These are phyloP conservation scores for Zonotrichia leucophrys DNA, from an alignment of 2,113 vertebrate species.

Conservation along the genomic window DNA sequence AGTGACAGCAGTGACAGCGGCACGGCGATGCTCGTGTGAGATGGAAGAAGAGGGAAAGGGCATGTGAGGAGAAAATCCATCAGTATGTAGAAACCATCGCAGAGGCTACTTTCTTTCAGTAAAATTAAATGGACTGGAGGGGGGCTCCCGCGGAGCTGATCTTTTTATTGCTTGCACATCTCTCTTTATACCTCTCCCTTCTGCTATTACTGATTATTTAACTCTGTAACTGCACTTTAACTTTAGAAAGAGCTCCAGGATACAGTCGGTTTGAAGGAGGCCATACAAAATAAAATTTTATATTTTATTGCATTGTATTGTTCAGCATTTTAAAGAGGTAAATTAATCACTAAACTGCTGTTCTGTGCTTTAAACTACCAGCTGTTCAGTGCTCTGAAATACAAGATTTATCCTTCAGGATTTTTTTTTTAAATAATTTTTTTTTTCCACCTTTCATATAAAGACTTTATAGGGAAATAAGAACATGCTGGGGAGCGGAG, in stretches of 20 bases:
- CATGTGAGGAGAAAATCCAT: neutral
- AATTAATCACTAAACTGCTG: slow-evolving; percentile 77
- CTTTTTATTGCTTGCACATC: neutral
- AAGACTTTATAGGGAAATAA: slow-evolving; percentile 56
- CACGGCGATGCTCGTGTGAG: neutral
- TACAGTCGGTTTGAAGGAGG: neutral
- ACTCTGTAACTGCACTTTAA: slow-evolving; percentile 36
- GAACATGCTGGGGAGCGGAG: slow-evolving; percentile 39
- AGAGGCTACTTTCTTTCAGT: slow-evolving; percentile 19
- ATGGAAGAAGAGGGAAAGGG: slow-evolving; percentile 17
- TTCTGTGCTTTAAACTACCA: slow-evolving; percentile 76
- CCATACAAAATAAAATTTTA: slow-evolving; percentile 39
- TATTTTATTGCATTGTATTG: slow-evolving; percentile 57
- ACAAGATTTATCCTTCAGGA: slow-evolving; percentile 76
- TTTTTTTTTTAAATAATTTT: slow-evolving; percentile 28
- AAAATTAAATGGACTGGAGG: slow-evolving; percentile 24
- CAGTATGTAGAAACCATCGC: neutral
- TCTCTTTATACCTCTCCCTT: slow-evolving; percentile 13
- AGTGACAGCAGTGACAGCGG: neutral
- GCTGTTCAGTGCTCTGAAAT: slow-evolving; percentile 72
- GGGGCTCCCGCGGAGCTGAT: neutral
- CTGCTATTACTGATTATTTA: slow-evolving; percentile 45
- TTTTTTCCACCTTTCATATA: slow-evolving; percentile 4
- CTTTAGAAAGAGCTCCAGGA: slow-evolving; percentile 28
- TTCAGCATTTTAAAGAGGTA: slow-evolving; percentile 76